A percentile compares a stretch with the other conserved stretches of the same genome.
Conservation (phyloP, 2,113 vertebrate species). For the Nycticebus coucang region DNA sequence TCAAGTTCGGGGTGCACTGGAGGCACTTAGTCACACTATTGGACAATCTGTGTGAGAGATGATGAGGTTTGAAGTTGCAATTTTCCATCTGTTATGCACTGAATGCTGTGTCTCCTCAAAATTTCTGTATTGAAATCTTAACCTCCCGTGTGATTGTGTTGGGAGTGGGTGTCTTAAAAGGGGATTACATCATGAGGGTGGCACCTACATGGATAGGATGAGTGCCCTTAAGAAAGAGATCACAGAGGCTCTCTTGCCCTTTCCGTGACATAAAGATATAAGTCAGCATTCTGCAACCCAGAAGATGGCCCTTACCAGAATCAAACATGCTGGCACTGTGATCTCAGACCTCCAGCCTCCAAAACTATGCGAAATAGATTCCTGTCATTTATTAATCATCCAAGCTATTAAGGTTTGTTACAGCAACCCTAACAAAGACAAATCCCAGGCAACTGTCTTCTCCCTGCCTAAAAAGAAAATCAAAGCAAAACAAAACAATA, state of each 20-base stretch:
- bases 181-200: not conserved
- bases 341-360: not conserved
- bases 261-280: not conserved
- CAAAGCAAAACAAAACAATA: no score
- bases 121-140: not conserved
- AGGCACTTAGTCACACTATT: not conserved
- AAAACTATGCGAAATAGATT: not conserved
- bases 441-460: not conserved
- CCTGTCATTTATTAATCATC: not conserved
- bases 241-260: not conserved
- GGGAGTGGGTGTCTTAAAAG: not conserved
- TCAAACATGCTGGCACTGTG: not conserved
- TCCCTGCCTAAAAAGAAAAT: not conserved
- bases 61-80: not conserved
- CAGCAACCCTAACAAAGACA: not conserved
- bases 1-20: not conserved
- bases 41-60: not conserved
- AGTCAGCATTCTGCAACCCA: not conserved
- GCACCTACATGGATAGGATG: no score
- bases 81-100: not conserved
- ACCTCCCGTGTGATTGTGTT: not conserved
- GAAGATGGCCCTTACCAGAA: not conserved
- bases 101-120: not conserved
- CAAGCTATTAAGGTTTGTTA: not conserved
- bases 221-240: not conserved